Evolutionary conservation across 2,797 vertebrate species (phyloP), one percentile per base, ranked within the genome.

Genomic region (Acridotheres tristis): DNA sequence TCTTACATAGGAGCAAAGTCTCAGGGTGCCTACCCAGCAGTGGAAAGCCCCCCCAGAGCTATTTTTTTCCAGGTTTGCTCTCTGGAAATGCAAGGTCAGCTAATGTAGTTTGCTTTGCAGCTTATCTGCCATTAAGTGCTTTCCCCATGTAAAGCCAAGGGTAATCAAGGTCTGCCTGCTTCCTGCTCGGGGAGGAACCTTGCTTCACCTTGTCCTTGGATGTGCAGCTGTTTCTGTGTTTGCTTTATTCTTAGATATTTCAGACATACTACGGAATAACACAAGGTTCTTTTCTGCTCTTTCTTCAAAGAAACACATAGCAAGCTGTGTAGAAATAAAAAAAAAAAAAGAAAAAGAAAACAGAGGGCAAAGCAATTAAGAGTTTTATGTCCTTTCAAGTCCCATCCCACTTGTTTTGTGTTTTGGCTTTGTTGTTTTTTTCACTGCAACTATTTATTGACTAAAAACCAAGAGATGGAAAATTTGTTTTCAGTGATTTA

Each of bases 181-280:
- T 36, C 34, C 57, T 68, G 53, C 42, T 9, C 1, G 17, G 48
- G 30, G 34, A 77, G 32, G 47, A 42, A 34, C 85, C 77, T 87
- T 85, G 87, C 30, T 75, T 88, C 88, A 75, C 94, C 80, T 92
- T 91, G 87, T 51, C 85, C 93, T 86, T 50, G 58, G 47, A 11
- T 3, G 4, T 34, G 34, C 77, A 82, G 77, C 54, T 38, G 1
- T 30, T 85, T 43, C 73, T 12, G 3, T 2, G 5, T 76, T 63
- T 63, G 36, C 32, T 85, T 72, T 43, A 38, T 42, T 73, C 45
- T 73, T 36, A 26, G 34, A 7, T 26, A 23, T 59, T 75, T 57
- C 40, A 45, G 87, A 29, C 11, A 11, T 10, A 5, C 7, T 20
- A 3, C 30, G 13, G 58, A 65, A 58, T 16, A 62, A 47, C n/a